Evolutionary conservation across 2,888 invertebrate genomes (phyloP), one percentile per base, ranked within the genome.

Genomic region (Sesia apiformis): DNA sequence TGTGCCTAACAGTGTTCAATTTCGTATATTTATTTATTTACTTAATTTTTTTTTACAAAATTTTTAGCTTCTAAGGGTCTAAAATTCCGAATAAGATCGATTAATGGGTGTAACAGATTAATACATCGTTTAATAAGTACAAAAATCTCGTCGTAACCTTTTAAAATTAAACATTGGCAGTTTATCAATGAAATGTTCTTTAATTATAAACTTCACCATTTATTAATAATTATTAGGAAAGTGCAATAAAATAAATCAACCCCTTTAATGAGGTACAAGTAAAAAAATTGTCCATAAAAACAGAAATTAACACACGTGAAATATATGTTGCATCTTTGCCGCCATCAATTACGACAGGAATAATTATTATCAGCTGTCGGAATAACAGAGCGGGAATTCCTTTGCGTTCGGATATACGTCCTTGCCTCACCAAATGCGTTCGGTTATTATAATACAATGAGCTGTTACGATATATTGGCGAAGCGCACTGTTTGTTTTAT

Each of bases 341-440:
- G 23, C 5, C 46, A 46, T 4, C 46, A 4, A 4, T 8, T 3
- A 4, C n/a, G 7, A n/a, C n/a, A 46, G 7, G 8, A n/a, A n/a
- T 8, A 7, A 46, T 46, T 46, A 46, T 23, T 46, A 8, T 7
- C 23, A 46, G 23, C 46, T 8, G 46, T 46, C 46, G 23, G n/a
- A 8, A 8, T 46, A n/a, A 46, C 46, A 46, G 7, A n/a, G 46
- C 46, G 23, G 23, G 8, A 46, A 46, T 46, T 46, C 46, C 23
- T 46, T 55, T 53, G 43, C 49, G 55, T 54, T 60, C 57, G 57
- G 57, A 59, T 55, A 59, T 42, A 53, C 55, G 61, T 52, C 60
- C 60, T 62, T 58, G 61, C 56, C 58, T 53, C 57, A 52, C 55
- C 58, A 55, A 54, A 58, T 55, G 50, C 53, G 55, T 40, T 40